Conservation (phyloP, 2,888 invertebrate species). For the Epirrita christyi region DNA sequence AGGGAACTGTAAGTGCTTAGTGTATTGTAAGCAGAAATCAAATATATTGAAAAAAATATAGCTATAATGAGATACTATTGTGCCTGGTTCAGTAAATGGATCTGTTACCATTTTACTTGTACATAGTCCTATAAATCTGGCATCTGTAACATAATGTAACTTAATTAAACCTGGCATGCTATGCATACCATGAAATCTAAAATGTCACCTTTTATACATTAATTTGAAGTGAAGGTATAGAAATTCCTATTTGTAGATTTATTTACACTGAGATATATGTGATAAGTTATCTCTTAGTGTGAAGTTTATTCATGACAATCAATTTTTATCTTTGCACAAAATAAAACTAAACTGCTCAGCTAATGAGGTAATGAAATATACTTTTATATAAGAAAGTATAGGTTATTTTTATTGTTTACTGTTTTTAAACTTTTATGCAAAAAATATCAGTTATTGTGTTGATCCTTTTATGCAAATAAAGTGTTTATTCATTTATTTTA, state of each 20-base stretch:
- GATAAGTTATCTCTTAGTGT: constrained; percentile 7
- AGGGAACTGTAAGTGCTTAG: constrained; percentile 34
- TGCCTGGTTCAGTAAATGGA: constrained; percentile 4
- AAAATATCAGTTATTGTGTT: constrained; percentile 13
- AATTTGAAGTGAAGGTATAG: not conserved
- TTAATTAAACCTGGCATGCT: not conserved
- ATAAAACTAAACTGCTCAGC: constrained; percentile 8
- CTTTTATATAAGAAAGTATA: constrained; percentile 22
- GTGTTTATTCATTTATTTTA: constrained; percentile 14
- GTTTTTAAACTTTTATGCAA: constrained; percentile 8
- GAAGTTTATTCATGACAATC: constrained; percentile 18
- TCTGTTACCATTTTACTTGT: constrained; percentile 1
- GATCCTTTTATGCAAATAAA: constrained; percentile 24
- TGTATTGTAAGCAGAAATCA: constrained; percentile 16
- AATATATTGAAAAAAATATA: constrained; percentile 1
- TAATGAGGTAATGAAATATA: constrained; percentile 18
- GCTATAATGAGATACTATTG: not conserved
- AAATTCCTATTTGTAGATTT: constrained; percentile 1
- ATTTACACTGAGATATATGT: constrained; percentile 7
- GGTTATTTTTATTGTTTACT: constrained; percentile 25
- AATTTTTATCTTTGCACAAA: constrained; percentile 19
- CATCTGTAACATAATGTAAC: not conserved
- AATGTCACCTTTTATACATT: not conserved
- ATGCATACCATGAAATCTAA: not conserved
- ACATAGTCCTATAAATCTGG: not conserved